A percentile compares a stretch with the other conserved stretches of the same genome.
Conservation (phyloP, 1,140 invertebrate genomes). For the Heterodera carotae region DNA sequence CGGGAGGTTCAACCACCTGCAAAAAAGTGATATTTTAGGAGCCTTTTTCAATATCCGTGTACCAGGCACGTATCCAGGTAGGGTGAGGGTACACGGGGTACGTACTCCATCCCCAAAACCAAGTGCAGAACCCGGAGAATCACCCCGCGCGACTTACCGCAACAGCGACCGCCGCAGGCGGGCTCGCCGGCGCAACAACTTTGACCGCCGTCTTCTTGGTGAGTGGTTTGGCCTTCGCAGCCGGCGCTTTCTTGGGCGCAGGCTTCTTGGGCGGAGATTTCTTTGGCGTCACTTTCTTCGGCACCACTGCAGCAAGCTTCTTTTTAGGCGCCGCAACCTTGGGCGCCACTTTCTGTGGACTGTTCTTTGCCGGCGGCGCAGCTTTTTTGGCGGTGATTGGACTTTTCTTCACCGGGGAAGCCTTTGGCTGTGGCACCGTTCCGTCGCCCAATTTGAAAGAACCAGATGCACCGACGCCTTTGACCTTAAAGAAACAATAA, state of each 20-base stretch:
- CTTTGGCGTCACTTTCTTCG: conserved; percentile 39
- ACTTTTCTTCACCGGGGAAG: conserved; percentile 36
- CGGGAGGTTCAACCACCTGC: conserved; percentile 6
- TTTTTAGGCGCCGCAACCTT: not conserved
- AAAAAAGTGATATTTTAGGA: not conserved
- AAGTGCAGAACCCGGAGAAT: too few species aligned
- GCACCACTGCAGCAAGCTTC: conserved; percentile 27
- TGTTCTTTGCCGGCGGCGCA: not conserved
- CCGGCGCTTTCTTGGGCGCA: conserved; percentile 38
- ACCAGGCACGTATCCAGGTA: too few species aligned
- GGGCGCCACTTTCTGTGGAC: too few species aligned
- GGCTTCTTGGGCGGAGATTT: conserved; percentile 41
- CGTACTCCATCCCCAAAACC: too few species aligned
- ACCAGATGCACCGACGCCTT: conserved; percentile 51
- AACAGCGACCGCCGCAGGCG: not conserved
- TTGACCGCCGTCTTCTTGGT: conserved; percentile 14
- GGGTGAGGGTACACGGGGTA: too few species aligned
- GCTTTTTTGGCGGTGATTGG: conserved; percentile 10
- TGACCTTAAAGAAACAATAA: conserved; percentile 31
- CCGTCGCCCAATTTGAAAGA: conserved; percentile 53
- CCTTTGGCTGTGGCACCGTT: conserved; percentile 27
- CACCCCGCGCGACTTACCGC: conserved; percentile 7
- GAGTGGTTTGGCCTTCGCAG: conserved; percentile 37
- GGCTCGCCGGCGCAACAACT: not conserved
- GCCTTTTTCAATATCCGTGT: not conserved